Percentiles rank a stretch among this genome's conserved stretches.
These are phyloP conservation scores for Clamator glandarius DNA, from an alignment of 2,797 vertebrate species.

Conservation along the genomic window DNA sequence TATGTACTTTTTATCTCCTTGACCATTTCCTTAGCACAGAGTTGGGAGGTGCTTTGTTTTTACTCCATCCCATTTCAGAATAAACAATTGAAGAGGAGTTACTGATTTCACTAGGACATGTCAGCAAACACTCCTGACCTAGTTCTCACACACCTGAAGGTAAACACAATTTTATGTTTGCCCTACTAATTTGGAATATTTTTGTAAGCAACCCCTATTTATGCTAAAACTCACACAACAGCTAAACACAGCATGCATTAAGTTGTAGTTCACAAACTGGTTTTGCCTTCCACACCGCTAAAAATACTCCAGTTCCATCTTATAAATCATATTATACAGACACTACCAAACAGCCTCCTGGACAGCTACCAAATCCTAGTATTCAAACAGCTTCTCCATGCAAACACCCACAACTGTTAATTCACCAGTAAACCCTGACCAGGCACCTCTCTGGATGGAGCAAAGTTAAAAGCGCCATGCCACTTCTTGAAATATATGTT, in stretches of 20 bases:
- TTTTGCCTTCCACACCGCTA: background rate
- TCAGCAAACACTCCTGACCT: background rate
- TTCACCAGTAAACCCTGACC: background rate
- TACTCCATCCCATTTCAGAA: background rate
- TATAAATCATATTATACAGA: background rate
- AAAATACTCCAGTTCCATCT: background rate
- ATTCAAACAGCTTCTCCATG: background rate
- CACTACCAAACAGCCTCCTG: background rate
- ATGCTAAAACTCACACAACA: background rate
- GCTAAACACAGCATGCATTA: background rate
- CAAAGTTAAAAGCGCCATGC: background rate
- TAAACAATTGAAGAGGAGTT: background rate
- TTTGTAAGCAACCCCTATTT: background rate
- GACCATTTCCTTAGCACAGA: background rate
- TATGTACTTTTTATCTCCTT: background rate
- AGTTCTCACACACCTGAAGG: background rate
- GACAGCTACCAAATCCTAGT: background rate
- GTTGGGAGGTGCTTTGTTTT: background rate
- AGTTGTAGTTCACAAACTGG: background rate
- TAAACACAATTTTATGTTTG: background rate
- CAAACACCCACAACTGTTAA: background rate
- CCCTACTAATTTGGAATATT: background rate
- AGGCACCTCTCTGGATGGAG: background rate
- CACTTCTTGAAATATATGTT: background rate
- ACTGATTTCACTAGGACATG: background rate